phyloP scores from a whole-genome alignment of 2,888 invertebrate species.

The Acrobasis suavella region DNA sequence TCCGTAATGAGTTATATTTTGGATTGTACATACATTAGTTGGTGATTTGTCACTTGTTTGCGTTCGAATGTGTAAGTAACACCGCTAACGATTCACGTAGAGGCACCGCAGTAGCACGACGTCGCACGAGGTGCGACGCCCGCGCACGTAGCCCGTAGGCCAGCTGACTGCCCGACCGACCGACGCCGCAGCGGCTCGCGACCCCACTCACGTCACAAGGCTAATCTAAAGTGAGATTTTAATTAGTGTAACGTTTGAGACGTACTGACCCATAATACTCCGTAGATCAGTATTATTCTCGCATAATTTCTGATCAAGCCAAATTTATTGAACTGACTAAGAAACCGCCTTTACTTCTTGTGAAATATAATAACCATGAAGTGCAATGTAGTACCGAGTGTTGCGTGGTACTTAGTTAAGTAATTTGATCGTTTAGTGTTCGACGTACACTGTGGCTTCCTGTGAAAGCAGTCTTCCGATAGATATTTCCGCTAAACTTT shows the following conservation, averaged over 20 bases:
- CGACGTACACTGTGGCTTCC: conserved; percentile 78
- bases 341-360: conserved; percentile 76
- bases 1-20: conserved; percentile 56
- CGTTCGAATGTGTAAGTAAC: conserved; percentile 29
- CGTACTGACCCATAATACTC: conserved; percentile 63
- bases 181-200: conserved; percentile 34
- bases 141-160: conserved; percentile 38
- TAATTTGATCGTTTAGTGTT: conserved; percentile 70
- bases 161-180: conserved; percentile 43
- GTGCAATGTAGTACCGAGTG: conserved; percentile 70
- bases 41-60: conserved; percentile 44
- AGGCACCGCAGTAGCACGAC: conserved; percentile 42
- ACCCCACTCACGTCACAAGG: conserved; percentile 50
- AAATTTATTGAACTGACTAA: conserved; percentile 77
- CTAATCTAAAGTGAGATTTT: conserved; percentile 62
- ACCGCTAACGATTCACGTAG: conserved; percentile 45
- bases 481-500: conserved; percentile 75
- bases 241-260: conserved; percentile 52
- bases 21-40: conserved; percentile 62
- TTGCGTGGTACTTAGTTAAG: conserved; percentile 75
- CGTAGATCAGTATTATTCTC: conserved; percentile 67
- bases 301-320: conserved; percentile 72
- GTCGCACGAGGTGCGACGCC: too few species aligned
- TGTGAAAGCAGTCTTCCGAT: conserved; percentile 81
- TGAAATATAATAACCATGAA: conserved; percentile 64